Evolutionary conservation across 1,140 invertebrate genomes (phyloP).

Genomic region (Lutraria rhynchaena): DNA sequence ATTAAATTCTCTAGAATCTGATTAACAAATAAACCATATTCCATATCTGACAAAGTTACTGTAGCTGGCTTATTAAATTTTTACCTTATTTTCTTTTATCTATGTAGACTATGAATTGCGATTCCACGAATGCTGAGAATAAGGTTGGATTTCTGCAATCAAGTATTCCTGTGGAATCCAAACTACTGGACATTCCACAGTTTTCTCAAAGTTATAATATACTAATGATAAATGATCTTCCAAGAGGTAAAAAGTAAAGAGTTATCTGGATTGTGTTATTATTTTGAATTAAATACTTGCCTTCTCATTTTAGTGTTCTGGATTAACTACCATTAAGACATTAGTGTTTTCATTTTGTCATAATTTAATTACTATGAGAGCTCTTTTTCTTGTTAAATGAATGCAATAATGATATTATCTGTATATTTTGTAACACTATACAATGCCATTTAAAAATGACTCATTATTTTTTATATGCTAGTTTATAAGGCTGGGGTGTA

Average conservation of each 20-base stretch:
- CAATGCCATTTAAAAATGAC: too few relatives aligned
- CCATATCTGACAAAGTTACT: not conserved
- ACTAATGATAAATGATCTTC: conserved; percentile 1
- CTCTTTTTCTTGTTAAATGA: not conserved
- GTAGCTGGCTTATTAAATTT: not conserved
- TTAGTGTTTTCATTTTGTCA: not conserved
- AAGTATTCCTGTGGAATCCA: not conserved
- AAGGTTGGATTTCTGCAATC: conserved; percentile 17
- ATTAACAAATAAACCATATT: not conserved
- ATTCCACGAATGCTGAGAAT: not conserved
- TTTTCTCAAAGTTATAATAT: not conserved
- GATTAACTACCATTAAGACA: not conserved
- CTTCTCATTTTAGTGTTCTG: not conserved
- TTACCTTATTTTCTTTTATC: not conserved
- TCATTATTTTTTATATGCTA: too few relatives aligned
- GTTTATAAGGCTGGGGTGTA: too few relatives aligned
- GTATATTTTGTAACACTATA: not conserved
- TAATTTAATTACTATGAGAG: not conserved
- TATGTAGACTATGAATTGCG: conserved; percentile 18
- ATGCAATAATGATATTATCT: not conserved
- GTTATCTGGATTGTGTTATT: too few relatives aligned
- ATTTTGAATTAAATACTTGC: not conserved
- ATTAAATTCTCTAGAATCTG: not conserved
- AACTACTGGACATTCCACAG: conserved; percentile 18
- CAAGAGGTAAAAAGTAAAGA: conserved; percentile 20